Evolutionary conservation across 1,140 invertebrate species (phyloP).

Genomic region (Mylabris phalerata): DNA sequence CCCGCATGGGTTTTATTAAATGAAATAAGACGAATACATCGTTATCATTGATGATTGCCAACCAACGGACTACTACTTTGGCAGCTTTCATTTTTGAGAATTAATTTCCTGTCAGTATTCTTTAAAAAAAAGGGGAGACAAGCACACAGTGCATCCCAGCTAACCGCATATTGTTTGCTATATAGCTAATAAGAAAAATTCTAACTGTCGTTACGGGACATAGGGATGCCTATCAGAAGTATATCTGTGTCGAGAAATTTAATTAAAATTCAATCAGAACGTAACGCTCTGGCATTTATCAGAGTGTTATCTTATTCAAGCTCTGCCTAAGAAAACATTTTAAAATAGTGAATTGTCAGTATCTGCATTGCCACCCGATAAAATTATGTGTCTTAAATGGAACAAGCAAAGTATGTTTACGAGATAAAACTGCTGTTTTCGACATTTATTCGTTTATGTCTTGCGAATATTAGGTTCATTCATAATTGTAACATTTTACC

Average conservation of each 20-base stretch:
- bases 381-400: constrained; percentile 40
- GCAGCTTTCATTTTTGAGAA: constrained; percentile 43
- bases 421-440: constrained; percentile 36
- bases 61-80: constrained; percentile 28
- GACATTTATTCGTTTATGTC: constrained; percentile 26
- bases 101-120: constrained; percentile 44
- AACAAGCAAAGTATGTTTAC: constrained; percentile 35
- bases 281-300: constrained; percentile 37
- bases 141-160: constrained; percentile 32
- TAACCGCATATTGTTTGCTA: constrained; percentile 38
- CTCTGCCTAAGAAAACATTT: constrained; percentile 40
- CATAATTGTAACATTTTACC: constrained; percentile 27
- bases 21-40: constrained; percentile 38
- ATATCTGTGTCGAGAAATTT: constrained; percentile 37
- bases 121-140: constrained; percentile 39
- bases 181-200: constrained; percentile 39
- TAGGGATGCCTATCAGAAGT: constrained; percentile 31
- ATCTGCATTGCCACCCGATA: constrained; percentile 32
- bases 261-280: constrained; percentile 44
- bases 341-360: constrained; percentile 40
- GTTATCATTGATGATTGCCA: constrained; percentile 35
- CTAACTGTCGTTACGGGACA: constrained; percentile 26
- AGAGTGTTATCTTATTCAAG: constrained; percentile 33
- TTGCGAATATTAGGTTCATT: constrained; percentile 15
- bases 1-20: constrained; percentile 34